Base-by-base conservation (phyloP, 1,140 invertebrate species). In the Drosophila burlai region DNA sequence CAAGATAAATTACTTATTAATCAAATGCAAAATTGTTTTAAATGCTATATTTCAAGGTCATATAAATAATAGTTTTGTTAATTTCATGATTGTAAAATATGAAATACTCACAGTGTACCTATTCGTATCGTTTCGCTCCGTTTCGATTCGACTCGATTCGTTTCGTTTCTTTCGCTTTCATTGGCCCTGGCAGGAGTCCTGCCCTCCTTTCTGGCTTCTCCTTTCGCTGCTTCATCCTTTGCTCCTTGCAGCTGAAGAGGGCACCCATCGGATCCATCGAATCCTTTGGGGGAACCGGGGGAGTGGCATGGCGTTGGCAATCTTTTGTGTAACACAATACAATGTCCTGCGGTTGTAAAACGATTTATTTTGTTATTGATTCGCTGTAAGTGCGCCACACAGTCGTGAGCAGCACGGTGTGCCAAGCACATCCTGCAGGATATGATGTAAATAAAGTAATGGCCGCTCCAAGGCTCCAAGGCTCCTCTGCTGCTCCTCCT, bases 291-390 rank as follows among this genome's bases (percentile, higher is more conserved):
- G 50, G 21, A 34, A 40, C 9, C 2, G 49, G 26, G 50, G n/a
- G n/a, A 18, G 50, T 50, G 50, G 59, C 66, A 34, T 54, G 49
- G 59, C 69, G 40, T 64, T 89, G 84, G 69, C 84, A 89, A 89
- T 89, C 84, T 89, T 90, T 89, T 89, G 84, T 90, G 86, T 82
- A 82, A 91, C 85, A 91, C 85, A 91, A 90, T 90, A 90, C 85
- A 90, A 90, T 90, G 85, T 90, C 85, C 85, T 91, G 85, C 85
- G 85, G 85, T 90, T 90, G 85, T 90, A 90, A 90, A 90, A 82
- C 85, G 85, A 90, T 90, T 90, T 90, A 90, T 90, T 90, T 90
- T 90, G 86, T 85, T 90, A 90, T 90, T 90, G 85, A 90, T 90
- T 89, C 86, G 85, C 71, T 85, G 85, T 90, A 90, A 89, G 85